Evolutionary conservation across 2,888 invertebrate genomes (phyloP), one percentile per base, ranked within the genome.

Genomic region (Clanis bilineata): DNA sequence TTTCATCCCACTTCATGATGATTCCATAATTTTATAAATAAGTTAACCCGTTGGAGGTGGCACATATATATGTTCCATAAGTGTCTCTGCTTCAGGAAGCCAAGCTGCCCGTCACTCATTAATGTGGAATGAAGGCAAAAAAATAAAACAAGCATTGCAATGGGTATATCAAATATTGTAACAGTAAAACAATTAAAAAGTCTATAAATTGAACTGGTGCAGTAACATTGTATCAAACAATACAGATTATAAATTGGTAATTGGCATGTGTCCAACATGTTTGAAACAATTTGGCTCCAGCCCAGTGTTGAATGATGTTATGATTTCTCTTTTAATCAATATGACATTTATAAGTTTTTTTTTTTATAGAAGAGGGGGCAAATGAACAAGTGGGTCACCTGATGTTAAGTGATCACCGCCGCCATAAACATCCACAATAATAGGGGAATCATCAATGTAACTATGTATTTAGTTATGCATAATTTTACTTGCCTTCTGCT

Each of bases 141-240:
- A n/a, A 45, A 25, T 23, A 7, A 15, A 47, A 47, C 25, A 15
- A 18, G 28, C 15, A 15, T 47, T 28, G 7, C 7, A 28, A 47
- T 3, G n/a, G 25, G 4, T 38, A 47, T 15, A 15, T 47, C 9
- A 18, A 28, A 28, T 28, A 9, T 15, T 15, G 47, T 2, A 47
- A 28, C 25, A 47, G n/a, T 15, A 18, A 51, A 51, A 51, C 51
- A 51, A 51, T 51, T 51, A 51, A 51, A n/a, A 32, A 51, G 51
- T 51, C 10, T 32, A 32, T 51, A 47, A 47, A 47, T 1, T 9
- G 18, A 9, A 32, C 5, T 6, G 25, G 23, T 18, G 5, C 10
- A 15, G 18, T 15, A 28, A 51, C 28, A 32, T 51, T 51, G 18
- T 18, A 32, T 18, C 18, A 32, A 32, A 51, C 51, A 32, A 32